phyloP scores from a whole-genome alignment of 2,888 invertebrate species.

The Patella depressa region DNA sequence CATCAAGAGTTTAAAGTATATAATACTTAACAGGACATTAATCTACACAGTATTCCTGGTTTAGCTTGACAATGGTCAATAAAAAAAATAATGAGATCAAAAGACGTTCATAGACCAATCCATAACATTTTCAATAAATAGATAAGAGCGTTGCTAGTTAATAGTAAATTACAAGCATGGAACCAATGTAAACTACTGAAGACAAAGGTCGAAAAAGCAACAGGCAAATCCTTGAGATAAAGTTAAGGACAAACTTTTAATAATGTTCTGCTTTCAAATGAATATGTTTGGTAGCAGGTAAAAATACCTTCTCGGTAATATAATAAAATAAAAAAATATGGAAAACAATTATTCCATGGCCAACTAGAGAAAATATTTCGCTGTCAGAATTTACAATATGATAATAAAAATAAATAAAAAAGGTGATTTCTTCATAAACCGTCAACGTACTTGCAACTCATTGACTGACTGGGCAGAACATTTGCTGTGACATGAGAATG shows the following conservation, averaged over 20 bases:
- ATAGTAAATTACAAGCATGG: conserved; percentile 14
- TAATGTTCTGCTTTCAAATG: conserved; percentile 16
- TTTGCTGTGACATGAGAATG: conserved; percentile 30
- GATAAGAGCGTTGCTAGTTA: conserved; percentile 22
- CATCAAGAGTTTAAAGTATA: no score
- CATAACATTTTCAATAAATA: conserved; percentile 22
- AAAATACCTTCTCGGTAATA: conserved; percentile 14
- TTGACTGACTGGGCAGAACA: conserved; percentile 14
- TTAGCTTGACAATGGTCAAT: no score
- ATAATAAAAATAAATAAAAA: conserved; percentile 26
- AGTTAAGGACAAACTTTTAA: conserved; percentile 2
- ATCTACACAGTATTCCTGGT: no score
- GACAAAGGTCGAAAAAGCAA: conserved; percentile 21
- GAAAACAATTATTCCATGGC: conserved; percentile 26
- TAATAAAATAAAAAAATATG: neutral
- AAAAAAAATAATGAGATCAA: no score
- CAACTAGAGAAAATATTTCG: conserved; percentile 20
- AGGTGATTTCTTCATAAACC: conserved; percentile 24
- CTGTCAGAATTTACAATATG: conserved; percentile 27
- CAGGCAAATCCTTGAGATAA: neutral
- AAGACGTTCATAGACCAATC: no score
- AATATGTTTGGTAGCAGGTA: conserved; percentile 14
- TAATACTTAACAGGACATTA: no score
- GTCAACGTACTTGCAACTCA: conserved; percentile 5
- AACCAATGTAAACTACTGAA: conserved; percentile 8